phyloP scores from a whole-genome alignment of 2,888 invertebrate species.

The Meta bourneti region DNA sequence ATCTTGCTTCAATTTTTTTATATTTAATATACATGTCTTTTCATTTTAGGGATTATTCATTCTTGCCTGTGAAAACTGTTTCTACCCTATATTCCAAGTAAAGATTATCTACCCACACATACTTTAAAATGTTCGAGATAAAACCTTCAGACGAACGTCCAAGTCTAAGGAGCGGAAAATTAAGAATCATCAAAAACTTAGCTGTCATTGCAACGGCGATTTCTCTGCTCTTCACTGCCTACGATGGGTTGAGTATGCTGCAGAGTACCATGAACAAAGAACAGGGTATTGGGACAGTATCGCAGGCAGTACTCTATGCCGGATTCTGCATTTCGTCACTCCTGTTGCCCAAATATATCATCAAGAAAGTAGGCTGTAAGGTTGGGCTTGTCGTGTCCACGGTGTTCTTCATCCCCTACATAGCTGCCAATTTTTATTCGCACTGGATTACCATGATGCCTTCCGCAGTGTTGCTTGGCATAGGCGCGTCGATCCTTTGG shows the following conservation, averaged over 20 bases:
- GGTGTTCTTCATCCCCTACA: constrained; percentile 96
- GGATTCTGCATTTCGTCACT: constrained; percentile 96
- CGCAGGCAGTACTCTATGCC: constrained; percentile 93
- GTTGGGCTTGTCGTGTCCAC: constrained; percentile 96
- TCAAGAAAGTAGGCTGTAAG: constrained; percentile 95
- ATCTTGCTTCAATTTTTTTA: neutral
- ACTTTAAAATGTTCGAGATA: neutral
- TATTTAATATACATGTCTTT: neutral
- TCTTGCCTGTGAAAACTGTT: neutral
- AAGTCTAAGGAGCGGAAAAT: neutral
- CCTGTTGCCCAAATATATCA: constrained; percentile 95
- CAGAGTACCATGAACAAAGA: constrained; percentile 94
- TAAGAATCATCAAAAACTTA: constrained; percentile 35
- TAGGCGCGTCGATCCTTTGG: constrained; percentile 98
- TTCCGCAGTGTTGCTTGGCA: constrained; percentile 93
- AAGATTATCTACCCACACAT: neutral
- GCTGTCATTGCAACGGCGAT: constrained; percentile 80
- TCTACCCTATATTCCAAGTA: neutral
- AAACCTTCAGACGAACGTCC: neutral
- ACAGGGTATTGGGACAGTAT: constrained; percentile 93
- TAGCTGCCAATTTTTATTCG: constrained; percentile 95
- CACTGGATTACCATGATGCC: constrained; percentile 92
- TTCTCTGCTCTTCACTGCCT: constrained; percentile 97
- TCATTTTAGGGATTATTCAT: neutral
- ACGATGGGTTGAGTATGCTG: constrained; percentile 95